A percentile compares a stretch with the other conserved stretches of the same genome.
phyloP scores from a whole-genome alignment of 37 sponge, comb jelly and placozoan species.

The Bolinopsis microptera region DNA sequence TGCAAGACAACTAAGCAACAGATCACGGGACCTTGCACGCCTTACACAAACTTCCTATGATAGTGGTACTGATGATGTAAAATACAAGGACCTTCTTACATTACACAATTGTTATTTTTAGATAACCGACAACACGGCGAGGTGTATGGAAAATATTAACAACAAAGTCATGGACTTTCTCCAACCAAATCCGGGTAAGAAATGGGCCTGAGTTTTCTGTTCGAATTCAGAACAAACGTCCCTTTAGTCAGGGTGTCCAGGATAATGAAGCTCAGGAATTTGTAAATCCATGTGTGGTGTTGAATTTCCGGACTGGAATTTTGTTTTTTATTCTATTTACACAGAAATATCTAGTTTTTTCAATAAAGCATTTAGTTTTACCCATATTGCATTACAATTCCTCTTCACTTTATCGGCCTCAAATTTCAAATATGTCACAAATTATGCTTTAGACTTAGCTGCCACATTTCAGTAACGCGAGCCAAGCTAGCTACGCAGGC shows the following conservation, averaged over 20 bases:
- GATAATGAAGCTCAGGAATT: too few relatives aligned
- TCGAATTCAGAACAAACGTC: too few relatives aligned
- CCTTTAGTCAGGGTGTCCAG: too few relatives aligned
- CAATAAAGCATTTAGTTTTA: not conserved
- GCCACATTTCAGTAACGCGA: slow-evolving; percentile 67
- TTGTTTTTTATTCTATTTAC: not conserved
- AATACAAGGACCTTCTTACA: not conserved
- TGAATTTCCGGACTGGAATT: not conserved
- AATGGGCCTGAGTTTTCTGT: too few relatives aligned
- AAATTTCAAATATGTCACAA: too few relatives aligned
- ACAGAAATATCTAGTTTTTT: not conserved
- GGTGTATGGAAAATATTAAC: slow-evolving; percentile 67
- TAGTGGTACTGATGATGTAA: not conserved
- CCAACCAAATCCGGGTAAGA: slow-evolving; percentile 85
- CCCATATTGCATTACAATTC: too few relatives aligned
- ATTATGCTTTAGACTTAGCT: too few relatives aligned
- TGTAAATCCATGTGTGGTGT: too few relatives aligned
- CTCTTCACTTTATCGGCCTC: not conserved
- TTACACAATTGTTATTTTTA: too few relatives aligned
- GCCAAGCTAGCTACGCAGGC: slow-evolving; percentile 68
- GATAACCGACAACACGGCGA: slow-evolving; percentile 76
- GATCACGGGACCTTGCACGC: not conserved
- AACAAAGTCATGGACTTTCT: slow-evolving; percentile 84
- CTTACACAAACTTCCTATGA: too few relatives aligned
- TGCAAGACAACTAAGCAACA: not conserved